Base-by-base conservation (phyloP, 2,797 vertebrate genomes). In the Smutsia temminckii region DNA sequence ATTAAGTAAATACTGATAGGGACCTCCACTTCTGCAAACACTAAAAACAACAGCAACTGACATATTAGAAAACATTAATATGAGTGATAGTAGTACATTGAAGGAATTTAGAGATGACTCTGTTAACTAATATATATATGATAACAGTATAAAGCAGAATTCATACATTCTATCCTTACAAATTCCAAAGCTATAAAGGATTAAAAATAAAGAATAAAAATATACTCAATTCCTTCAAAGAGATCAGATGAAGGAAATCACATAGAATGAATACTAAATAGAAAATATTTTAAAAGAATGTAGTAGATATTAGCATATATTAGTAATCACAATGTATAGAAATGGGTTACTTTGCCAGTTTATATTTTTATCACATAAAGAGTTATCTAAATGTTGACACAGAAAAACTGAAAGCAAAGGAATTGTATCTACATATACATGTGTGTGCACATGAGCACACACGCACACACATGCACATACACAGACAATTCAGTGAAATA, bases 81-180 rank as follows among this genome's bases (percentile, higher is more conserved):
- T 59, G 32, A 75, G 89, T 69, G 37, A 64, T 23, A 95, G 4
- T 46, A 2, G 12, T 37, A 55, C 55, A 37, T 4, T 71, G 29
- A 90, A 32, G 16, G 16, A 91, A 79, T 74, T 86, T 63, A 46
- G 74, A 72, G 16, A 63, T 42, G 51, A 63, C 29, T 37, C 29
- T 59, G 53, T 61, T 88, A 69, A 87, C 29, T 87, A 46, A 57
- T 37, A 1, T 49, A 46, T 74, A 13, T 27, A 49, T 92, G 25
- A 14, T 79, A 89, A 93, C 91, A 91, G 29, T 71, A 81, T 64
- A 77, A 81, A 69, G 20, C 42, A 92, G 32, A 85, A 88, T 71
- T 72, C 49, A 57, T 32, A 84, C 9, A 83, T 21, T 49, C 34
- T 89, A 25, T 49, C 8, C 11, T 90, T 59, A 92, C 21, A 57